Base-by-base conservation (phyloP, 2,888 invertebrate species). In the Zhengitettix transpicula region DNA sequence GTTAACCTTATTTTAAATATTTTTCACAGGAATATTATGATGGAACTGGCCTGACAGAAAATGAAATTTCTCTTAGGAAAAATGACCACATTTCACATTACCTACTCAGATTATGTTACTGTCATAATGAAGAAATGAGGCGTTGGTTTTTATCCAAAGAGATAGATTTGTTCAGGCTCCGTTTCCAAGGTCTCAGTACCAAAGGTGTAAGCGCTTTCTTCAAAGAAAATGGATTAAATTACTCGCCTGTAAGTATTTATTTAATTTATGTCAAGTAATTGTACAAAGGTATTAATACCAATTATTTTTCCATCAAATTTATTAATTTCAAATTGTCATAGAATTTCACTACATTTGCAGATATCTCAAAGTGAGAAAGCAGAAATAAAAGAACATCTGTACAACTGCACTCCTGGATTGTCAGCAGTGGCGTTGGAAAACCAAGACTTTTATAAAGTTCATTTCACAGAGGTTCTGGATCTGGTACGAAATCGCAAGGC, bases 31-130 rank as follows among this genome's bases (percentile, higher is more conserved):
- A 28, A 28, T 28, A 28, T 28, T 28, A 28, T 28, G 28, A 28
- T 7, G 28, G 28, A 28, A 28, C 28, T 28, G 28, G 28, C 28
- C 28, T 5, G 28, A 28, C 28, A 7, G 28, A 28, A 28, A 28
- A 28, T 28, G 28, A 28, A 7, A 28, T 28, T 28, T 2, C 28
- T 28, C 28, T 28, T 1, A 47, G 47, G 47, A 47, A 47, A 47
- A 12, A n/a, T 47, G 98, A 99, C 73, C 87, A 90, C 68, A 81
- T 96, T 57, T 92, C 97, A 1, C 98, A 99, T 72, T 97, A 89
- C 71, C 89, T 97, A 67, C 76, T 98, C 5, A 79, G 96, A 60
- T 73, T 99, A 60, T 93, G 93, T 0, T 97, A 92, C 73, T 96
- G 94, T 70, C 81, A 88, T 68, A 85, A 86, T 28, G 88, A 89